A percentile compares a stretch with the other conserved stretches of the same genome.
Conservation (phyloP, 2,797 vertebrate species). For the Onychomys arenicola region DNA sequence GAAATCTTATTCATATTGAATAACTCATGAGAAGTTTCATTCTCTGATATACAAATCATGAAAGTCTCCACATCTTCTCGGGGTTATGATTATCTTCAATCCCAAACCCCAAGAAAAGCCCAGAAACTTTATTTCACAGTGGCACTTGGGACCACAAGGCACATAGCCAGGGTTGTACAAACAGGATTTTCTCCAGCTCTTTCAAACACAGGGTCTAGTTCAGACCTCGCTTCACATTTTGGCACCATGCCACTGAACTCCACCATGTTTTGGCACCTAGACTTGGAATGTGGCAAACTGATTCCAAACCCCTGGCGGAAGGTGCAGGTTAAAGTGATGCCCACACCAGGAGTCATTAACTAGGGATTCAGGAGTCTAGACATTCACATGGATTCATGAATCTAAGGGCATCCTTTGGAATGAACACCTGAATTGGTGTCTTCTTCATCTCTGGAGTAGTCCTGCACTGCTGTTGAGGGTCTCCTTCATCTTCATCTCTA, state of each 20-base stretch:
- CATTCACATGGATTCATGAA: background rate
- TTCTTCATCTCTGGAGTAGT: background rate
- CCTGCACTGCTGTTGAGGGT: background rate
- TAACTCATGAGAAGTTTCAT: conserved; percentile 46
- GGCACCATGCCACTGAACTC: too few species aligned
- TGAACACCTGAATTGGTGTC: background rate
- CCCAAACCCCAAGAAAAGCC: background rate
- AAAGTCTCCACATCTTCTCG: background rate
- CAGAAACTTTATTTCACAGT: background rate
- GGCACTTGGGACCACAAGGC: background rate
- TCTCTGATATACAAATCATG: conserved; percentile 2
- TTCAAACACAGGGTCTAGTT: background rate
- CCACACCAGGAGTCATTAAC: background rate
- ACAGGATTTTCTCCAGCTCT: background rate
- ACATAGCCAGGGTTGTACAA: background rate
- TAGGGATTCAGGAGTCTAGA: conserved; percentile 40
- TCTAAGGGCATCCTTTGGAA: background rate
- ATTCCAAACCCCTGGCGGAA: conserved; percentile 30
- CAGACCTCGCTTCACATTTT: background rate
- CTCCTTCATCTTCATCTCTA: too few species aligned
- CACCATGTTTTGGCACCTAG: background rate
- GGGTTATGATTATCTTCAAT: background rate
- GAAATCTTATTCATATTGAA: conserved; percentile 50
- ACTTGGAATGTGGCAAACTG: background rate
- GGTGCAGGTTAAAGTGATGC: background rate